These are phyloP conservation scores for Synodontis membranacea DNA, from an alignment of 2,113 vertebrate genomes.

Conservation along the genomic window DNA sequence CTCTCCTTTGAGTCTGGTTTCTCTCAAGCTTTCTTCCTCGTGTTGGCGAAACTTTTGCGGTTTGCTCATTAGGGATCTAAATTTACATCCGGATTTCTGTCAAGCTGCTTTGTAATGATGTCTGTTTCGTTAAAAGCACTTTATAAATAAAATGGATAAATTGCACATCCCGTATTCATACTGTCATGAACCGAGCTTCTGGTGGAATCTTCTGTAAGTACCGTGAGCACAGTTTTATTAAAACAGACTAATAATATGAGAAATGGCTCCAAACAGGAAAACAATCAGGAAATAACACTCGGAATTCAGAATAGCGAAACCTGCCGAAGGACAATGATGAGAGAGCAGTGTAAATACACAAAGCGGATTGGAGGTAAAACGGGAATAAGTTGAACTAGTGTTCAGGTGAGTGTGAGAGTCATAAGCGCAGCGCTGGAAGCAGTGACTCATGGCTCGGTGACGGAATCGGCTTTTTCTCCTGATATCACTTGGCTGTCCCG, in stretches of 20 bases:
- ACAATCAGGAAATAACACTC: neutral
- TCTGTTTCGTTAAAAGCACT: too few relatives aligned
- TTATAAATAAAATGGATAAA: neutral
- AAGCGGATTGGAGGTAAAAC: neutral
- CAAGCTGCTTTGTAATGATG: neutral
- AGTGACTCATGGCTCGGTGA: neutral
- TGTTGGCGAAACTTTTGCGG: neutral
- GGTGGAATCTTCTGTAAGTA: neutral
- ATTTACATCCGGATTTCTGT: neutral
- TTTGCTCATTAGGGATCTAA: neutral
- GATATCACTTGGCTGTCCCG: neutral
- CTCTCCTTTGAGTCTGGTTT: neutral
- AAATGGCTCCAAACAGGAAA: neutral
- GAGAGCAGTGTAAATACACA: neutral
- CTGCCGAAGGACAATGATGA: neutral
- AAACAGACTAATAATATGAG: neutral
- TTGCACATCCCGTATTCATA: neutral
- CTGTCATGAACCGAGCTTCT: too few relatives aligned
- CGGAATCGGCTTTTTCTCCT: neutral
- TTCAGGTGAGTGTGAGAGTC: neutral
- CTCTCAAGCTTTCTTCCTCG: neutral
- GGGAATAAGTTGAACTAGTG: neutral
- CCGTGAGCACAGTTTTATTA: neutral
- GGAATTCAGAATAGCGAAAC: neutral
- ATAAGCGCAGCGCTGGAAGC: neutral